Base-by-base conservation (phyloP, 2,797 vertebrate genomes). In the Dipus sagitta region DNA sequence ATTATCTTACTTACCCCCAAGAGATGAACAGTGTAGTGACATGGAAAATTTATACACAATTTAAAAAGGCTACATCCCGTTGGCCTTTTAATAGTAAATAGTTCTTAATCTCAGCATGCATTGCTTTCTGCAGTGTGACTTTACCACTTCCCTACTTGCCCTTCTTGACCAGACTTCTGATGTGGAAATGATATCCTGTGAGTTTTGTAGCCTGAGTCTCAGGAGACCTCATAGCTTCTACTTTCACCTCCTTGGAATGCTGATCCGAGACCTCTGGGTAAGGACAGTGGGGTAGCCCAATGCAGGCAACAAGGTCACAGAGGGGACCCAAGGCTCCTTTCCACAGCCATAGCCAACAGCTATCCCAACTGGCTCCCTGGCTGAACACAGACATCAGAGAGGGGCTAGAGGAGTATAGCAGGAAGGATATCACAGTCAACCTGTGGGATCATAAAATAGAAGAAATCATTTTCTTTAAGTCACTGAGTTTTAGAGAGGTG, bases 201-300 rank as follows among this genome's bases (percentile, higher is more conserved):
- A 32, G 26, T 15, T 81, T 87, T 90, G 65, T 2, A 70, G 30
- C 65, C 32, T 6, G 30, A 74, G 26, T n/a, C 65, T 82, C 86
- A 47, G 38, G 82, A 85, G 86, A 87, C 34, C 4, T 67, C 14
- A 3, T 2, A 32, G 30, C 11, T 80, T 72, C 72, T 34, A 67
- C 54, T 84, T 87, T 90, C 24, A 42, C 30, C 24, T 23, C 77
- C 82, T 92, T 90, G 28, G 54, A 60, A 77, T 87, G 85, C 75
- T 85, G 38, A 30, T 60, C 54, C 79, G 88, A 88, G 78, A 74
- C 17, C 21, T 68, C 72, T 30, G 4, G 0, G 2, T 67, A 71
- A 77, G 60, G 70, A 82, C 17, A 70, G 32, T 54, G 58, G 72
- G 32, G 34, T 15, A 28, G 11, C 21, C 79, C 34, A 6, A 23